Conservation (phyloP, 2,113 vertebrate species). For the Cyanoramphus novaezelandiae region DNA sequence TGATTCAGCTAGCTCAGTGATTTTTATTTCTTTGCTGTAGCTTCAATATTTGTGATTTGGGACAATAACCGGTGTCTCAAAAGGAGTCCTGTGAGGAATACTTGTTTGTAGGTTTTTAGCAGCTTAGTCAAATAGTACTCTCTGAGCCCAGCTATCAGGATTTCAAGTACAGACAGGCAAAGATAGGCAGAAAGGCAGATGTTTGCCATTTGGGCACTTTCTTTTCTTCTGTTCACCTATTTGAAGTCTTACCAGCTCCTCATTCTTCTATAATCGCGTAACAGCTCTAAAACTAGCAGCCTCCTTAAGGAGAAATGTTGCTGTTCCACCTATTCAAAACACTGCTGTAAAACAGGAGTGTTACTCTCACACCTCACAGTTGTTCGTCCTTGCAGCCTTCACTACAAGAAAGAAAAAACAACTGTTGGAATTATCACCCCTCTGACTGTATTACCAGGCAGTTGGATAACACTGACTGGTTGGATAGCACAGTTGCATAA, state of each 20-base stretch:
- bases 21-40: not conserved
- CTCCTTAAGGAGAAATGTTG: not conserved
- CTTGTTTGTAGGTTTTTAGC: not conserved
- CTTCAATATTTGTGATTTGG: not conserved
- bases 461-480: no score
- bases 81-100: not conserved
- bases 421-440: not conserved
- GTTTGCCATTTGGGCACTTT: conserved; percentile 33
- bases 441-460: not conserved
- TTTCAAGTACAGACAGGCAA: conserved; percentile 26
- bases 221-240: not conserved
- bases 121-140: not conserved
- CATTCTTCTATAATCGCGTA: not conserved
- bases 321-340: not conserved
- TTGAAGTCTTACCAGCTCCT: conserved; percentile 4
- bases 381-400: not conserved
- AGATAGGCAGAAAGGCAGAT: not conserved
- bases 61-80: not conserved
- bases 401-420: not conserved
- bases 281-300: not conserved
- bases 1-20: not conserved
- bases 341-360: not conserved
- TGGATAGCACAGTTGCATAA: not conserved
- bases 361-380: not conserved
- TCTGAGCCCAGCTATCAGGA: not conserved